Base-by-base conservation (phyloP, 2,113 vertebrate species). In the Synodontis membranacea region DNA sequence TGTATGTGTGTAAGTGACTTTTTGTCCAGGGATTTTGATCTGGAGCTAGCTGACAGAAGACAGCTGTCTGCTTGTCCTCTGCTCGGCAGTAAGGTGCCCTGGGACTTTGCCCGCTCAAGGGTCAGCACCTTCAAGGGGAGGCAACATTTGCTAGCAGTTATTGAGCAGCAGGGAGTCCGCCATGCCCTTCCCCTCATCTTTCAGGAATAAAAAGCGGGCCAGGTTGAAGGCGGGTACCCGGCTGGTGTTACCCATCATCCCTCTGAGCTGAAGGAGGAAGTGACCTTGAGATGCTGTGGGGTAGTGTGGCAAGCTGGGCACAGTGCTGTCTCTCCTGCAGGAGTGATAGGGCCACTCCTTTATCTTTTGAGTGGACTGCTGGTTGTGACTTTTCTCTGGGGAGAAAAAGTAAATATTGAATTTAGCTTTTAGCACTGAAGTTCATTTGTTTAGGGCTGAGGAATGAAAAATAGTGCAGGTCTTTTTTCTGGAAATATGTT, bases 131-230 rank as follows among this genome's bases (percentile, higher is more conserved):
- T 86, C 84, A 90, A 92, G 91, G 90, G 89, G 90, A 91, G 92
- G 87, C 90, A 93, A 94, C 95, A 94, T 93, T 95, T 94, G 95
- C 93, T 94, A 94, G 89, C 93, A 93, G 94, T 95, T 95, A 95
- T 89, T 46, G 46, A 93, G 92, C 94, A 52, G 91, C 92, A 80
- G 93, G 93, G 88, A 91, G 92, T 86, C 89, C 50, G n/a, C 84
- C 80, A 60, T 62, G 70, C 84, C 76, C 88, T 84, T 79, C 88
- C 88, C 85, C n/a, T 88, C 89, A 91, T 88, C 90, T 80, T 91
- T 91, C 91, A 91, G 89, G 92, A 90, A 91, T 90, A 92, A 92
- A 92, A 86, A 14, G 76, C 44, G 37, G 89, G 90, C 88, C 88
- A 87, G 64, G 84, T 68, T 44, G 88, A 90, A 74, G 80, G 81